Percentiles rank a stretch among this genome's conserved stretches.
These are phyloP conservation scores for Dicycla oo DNA, from an alignment of 2,888 invertebrate genomes.

Conservation along the genomic window DNA sequence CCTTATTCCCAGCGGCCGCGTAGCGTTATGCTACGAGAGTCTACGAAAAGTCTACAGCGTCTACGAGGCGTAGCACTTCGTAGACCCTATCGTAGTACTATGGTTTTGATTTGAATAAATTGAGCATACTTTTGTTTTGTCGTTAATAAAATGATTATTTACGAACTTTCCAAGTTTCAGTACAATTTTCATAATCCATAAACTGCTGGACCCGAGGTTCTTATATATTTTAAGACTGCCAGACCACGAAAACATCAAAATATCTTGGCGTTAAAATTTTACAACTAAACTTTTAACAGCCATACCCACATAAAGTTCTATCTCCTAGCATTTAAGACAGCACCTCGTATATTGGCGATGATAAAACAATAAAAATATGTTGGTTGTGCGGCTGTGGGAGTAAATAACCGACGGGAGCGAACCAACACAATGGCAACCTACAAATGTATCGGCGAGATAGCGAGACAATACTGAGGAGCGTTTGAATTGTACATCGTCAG, in stretches of 20 bases:
- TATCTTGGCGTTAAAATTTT: conserved; percentile 40
- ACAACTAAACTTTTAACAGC: conserved; percentile 41
- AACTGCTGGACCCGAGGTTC: conserved; percentile 17
- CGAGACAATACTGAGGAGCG: conserved; percentile 43
- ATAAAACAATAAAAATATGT: conserved; percentile 63
- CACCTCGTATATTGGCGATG: conserved; percentile 47
- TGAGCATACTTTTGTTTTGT: not conserved
- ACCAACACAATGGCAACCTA: conserved; percentile 43
- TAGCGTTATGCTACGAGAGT: conserved; percentile 28
- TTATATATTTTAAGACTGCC: conserved; percentile 24
- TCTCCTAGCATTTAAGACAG: conserved; percentile 43
- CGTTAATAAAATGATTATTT: conserved; percentile 4
- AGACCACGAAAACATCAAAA: conserved; percentile 31
- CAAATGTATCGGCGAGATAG: conserved; percentile 62
- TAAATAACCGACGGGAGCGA: conserved; percentile 45
- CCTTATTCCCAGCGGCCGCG: conserved; percentile 2
- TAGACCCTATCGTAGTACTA: conserved; percentile 16
- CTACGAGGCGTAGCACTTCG: conserved; percentile 44
- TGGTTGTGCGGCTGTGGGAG: conserved; percentile 30
- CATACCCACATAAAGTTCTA: conserved; percentile 42
- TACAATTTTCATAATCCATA: conserved; percentile 18
- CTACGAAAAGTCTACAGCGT: conserved; percentile 21
- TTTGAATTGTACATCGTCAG: conserved; percentile 8
- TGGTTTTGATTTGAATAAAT: conserved; percentile 7
- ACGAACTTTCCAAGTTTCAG: conserved; percentile 12